Evolutionary conservation across 2,888 invertebrate species (phyloP).

Genomic region (Lycia hirtaria): DNA sequence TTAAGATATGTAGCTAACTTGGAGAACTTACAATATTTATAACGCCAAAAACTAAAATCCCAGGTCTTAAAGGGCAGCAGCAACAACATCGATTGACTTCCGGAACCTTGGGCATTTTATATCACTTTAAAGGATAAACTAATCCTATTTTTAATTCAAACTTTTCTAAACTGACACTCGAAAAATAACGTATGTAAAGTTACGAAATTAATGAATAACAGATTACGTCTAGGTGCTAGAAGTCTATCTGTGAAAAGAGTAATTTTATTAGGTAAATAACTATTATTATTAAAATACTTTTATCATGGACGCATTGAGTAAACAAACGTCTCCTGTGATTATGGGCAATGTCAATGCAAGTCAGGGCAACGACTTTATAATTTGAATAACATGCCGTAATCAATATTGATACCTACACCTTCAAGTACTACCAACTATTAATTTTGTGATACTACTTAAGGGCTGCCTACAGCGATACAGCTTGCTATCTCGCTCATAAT

Average conservation of each 20-base stretch:
- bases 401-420: too few relatives aligned
- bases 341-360: constrained; percentile 35
- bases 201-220: constrained; percentile 9
- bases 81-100: constrained; percentile 74
- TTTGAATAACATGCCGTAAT: too few relatives aligned
- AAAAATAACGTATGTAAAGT: not conserved
- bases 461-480: too few relatives aligned
- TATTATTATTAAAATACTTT: constrained; percentile 5
- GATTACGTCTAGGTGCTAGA: constrained; percentile 17
- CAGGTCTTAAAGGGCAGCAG: constrained; percentile 71
- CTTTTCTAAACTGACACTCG: not conserved
- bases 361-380: constrained; percentile 39
- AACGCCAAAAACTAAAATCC: constrained; percentile 73
- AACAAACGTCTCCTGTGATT: constrained; percentile 20
- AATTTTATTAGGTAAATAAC: too few relatives aligned
- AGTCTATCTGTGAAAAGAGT: too few relatives aligned
- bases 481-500: too few relatives aligned
- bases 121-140: constrained; percentile 39
- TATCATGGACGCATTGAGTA: constrained; percentile 22
- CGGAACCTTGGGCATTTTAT: constrained; percentile 58
- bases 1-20: too few relatives aligned
- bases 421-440: too few relatives aligned
- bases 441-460: not conserved
- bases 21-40: constrained; percentile 78
- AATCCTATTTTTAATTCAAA: not conserved